These are phyloP conservation scores for Dysidea cf. avara DNA, from an alignment of 37 sponge, comb jelly and placozoan genomes.

Conservation along the genomic window DNA sequence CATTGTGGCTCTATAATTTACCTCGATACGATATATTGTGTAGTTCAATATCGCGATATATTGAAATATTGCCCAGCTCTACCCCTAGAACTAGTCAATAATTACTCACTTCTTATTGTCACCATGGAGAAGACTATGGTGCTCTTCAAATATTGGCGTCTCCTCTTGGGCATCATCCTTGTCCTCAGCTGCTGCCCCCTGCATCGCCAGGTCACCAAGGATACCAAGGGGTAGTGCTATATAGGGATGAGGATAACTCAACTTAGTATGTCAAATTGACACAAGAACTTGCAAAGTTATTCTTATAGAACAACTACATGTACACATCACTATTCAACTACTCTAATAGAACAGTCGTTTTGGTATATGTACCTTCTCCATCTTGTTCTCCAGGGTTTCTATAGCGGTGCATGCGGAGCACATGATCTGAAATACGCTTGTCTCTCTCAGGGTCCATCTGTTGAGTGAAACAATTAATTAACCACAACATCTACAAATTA, in stretches of 20 bases:
- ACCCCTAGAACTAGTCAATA: background rate
- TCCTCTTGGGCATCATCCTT: slow-evolving; percentile 70
- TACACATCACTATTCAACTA: background rate
- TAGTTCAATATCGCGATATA: too few relatives aligned
- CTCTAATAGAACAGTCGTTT: background rate
- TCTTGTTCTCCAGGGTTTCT: slow-evolving; percentile 92
- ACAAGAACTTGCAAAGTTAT: background rate
- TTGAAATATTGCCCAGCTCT: too few relatives aligned
- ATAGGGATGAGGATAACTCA: slow-evolving; percentile 32
- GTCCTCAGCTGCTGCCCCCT: slow-evolving; percentile 43
- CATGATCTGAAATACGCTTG: slow-evolving; percentile 91
- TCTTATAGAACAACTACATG: background rate
- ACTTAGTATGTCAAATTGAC: background rate
- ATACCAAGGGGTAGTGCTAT: slow-evolving; percentile 66
- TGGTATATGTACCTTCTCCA: slow-evolving; percentile 37
- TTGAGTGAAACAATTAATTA: background rate
- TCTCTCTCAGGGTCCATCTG: slow-evolving; percentile 94
- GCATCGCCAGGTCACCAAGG: slow-evolving; percentile 11
- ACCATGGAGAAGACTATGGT: slow-evolving; percentile 91
- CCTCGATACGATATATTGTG: too few relatives aligned
- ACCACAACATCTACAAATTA: background rate
- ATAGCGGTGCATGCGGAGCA: slow-evolving; percentile 97
- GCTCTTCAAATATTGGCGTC: slow-evolving; percentile 86
- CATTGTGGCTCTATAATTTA: too few relatives aligned
- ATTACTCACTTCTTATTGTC: background rate